Evolutionary conservation across 2,888 invertebrate species (phyloP).

Genomic region (Caenorhabditis virilis): DNA sequence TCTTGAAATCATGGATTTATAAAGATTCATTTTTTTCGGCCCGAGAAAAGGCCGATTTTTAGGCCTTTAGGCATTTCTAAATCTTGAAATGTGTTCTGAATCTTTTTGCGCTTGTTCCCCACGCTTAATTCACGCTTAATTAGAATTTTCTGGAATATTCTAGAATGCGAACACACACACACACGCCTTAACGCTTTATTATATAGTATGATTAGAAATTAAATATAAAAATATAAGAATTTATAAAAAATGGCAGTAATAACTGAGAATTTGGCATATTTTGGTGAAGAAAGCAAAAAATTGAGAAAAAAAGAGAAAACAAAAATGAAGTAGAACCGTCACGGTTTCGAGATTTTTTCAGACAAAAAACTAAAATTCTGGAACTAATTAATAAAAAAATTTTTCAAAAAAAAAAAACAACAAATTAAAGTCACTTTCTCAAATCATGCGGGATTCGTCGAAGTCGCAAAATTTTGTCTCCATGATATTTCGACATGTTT

Average conservation of each 20-base stretch:
- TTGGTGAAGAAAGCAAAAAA: background rate
- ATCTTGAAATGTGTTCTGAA: too few relatives aligned
- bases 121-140: too few relatives aligned
- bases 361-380: background rate
- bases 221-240: background rate
- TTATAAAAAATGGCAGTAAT: too few relatives aligned
- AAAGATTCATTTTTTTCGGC: too few relatives aligned
- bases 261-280: background rate
- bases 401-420: background rate
- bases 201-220: too few relatives aligned
- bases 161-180: too few relatives aligned
- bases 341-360: background rate
- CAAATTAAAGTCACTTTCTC: background rate
- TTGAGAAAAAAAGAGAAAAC: background rate
- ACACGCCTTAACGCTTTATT: background rate
- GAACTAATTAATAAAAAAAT: background rate
- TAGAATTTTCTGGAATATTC: too few relatives aligned
- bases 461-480: slow-evolving; percentile 49
- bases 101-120: too few relatives aligned
- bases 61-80: too few relatives aligned
- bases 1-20: too few relatives aligned
- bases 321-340: background rate
- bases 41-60: too few relatives aligned
- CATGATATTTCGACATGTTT: slow-evolving; percentile 63
- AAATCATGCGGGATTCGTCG: slow-evolving; percentile 15